Evolutionary conservation across 2,888 invertebrate genomes (phyloP), one percentile per base, ranked within the genome.

Genomic region (Sarcophaga rosellei): DNA sequence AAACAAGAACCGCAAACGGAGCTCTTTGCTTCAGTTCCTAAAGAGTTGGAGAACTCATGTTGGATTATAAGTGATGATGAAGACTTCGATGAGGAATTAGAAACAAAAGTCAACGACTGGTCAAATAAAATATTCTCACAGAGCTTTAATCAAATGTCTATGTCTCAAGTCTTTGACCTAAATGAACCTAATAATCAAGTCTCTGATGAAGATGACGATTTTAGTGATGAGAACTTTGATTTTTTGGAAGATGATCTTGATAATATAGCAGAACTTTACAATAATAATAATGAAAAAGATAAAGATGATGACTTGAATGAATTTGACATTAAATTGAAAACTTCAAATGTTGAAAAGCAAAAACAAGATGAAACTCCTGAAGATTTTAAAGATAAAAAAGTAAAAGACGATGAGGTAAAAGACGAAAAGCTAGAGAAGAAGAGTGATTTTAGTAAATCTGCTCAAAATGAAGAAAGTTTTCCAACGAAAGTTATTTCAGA

Each of bases 41-140:
- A 83, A 66, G 87, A 88, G 53, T 63, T 88, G 4, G 74, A 87
- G 57, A 84, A 82, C 57, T 87, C 84, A 4, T 86, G 79, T 62
- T 88, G 87, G 89, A 87, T 88, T 35, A 78, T 86, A 8, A 89
- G 91, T 63, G 89, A 90, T 20, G 91, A 91, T 10, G 90, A 91
- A 74, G 89, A 90, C 23, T 88, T 87, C 0, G 92, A 92, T 68
- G 89, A 90, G 15, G 91, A 89, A 12, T 79, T 91, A 0, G 89
- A 90, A 25, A 87, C 84, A 12, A 91, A 91, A 87, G 90, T 91
- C 1, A 88, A 89, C 2, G 89, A 88, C 73, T 92, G 92, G 92
- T 90, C 92, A 5, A 85, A 86, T 0, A 91, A 89, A 79, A 81
- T 92, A 53, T 89, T 90, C 17, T 91, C 91, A 8, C 91, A 92